Conservation (phyloP, 1,140 invertebrate genomes). For the Phymorhynchus buccinoides region DNA sequence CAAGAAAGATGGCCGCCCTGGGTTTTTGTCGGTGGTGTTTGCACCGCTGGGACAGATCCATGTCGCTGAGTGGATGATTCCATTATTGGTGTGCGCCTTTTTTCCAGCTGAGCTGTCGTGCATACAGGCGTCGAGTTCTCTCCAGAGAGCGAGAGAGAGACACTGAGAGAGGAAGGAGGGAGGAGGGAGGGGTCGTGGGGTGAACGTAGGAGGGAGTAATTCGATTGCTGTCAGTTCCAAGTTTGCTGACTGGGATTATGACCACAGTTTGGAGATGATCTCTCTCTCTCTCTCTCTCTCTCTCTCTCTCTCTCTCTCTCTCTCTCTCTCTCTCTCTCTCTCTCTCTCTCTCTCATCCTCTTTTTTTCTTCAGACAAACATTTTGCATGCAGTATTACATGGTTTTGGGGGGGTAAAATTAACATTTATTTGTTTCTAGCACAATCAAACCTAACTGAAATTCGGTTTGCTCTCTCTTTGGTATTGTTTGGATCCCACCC, state of each 20-base stretch:
- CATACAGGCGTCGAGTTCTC: background rate
- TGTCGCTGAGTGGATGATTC: constrained; percentile 11
- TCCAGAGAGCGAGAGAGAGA: background rate
- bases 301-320: background rate
- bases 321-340: background rate
- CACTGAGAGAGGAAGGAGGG: background rate
- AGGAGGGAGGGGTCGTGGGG: background rate
- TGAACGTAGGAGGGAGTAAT: background rate
- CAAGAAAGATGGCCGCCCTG: constrained; percentile 6
- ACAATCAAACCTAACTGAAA: no score
- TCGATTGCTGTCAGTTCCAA: background rate
- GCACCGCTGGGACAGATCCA: constrained; percentile 4
- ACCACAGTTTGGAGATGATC: background rate
- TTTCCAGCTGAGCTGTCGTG: background rate
- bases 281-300: background rate
- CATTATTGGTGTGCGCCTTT: background rate
- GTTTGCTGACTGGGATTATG: background rate
- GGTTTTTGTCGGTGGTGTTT: constrained; percentile 1
- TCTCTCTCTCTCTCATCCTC: no score
- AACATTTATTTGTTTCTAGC: no score
- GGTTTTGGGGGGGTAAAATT: no score
- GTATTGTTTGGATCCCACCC: no score
- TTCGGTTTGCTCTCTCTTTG: no score
- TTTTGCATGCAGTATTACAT: no score
- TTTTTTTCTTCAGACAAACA: no score